phyloP scores from a whole-genome alignment of 2,888 invertebrate genomes.

The Nomada flava region DNA sequence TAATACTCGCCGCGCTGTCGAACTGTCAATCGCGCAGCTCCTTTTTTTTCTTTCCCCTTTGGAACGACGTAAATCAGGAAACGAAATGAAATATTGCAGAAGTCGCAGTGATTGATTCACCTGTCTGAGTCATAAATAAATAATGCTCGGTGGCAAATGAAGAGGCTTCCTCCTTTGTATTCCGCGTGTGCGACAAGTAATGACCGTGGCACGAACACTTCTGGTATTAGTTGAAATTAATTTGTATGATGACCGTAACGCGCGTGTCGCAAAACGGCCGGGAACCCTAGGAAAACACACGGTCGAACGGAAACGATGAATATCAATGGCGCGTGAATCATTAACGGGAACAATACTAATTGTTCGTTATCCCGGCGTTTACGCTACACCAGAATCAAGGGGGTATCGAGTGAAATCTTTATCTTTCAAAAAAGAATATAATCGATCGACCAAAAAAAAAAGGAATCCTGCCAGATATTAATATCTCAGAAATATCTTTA shows the following conservation, averaged over 20 bases:
- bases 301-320: slow-evolving; percentile 23
- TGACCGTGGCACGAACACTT: slow-evolving; percentile 64
- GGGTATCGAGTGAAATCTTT: too few relatives aligned
- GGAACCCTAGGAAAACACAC: slow-evolving; percentile 19
- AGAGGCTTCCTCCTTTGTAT: slow-evolving; percentile 46
- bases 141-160: background rate
- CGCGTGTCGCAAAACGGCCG: slow-evolving; percentile 9
- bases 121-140: slow-evolving; percentile 7
- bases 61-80: background rate
- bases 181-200: slow-evolving; percentile 24
- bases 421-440: too few relatives aligned
- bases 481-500: too few relatives aligned
- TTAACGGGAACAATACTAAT: background rate
- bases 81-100: background rate
- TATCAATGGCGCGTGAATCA: background rate
- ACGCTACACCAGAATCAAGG: background rate
- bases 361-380: background rate
- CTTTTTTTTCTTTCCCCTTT: background rate
- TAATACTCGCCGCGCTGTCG: too few relatives aligned
- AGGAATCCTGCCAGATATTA: too few relatives aligned
- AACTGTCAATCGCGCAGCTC: background rate
- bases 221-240: slow-evolving; percentile 26
- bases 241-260: slow-evolving; percentile 11
- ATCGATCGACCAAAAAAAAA: too few relatives aligned
- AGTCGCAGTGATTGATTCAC: background rate